Evolutionary conservation across 2,113 vertebrate genomes (phyloP).

Genomic region (Rhizomys pruinosus): DNA sequence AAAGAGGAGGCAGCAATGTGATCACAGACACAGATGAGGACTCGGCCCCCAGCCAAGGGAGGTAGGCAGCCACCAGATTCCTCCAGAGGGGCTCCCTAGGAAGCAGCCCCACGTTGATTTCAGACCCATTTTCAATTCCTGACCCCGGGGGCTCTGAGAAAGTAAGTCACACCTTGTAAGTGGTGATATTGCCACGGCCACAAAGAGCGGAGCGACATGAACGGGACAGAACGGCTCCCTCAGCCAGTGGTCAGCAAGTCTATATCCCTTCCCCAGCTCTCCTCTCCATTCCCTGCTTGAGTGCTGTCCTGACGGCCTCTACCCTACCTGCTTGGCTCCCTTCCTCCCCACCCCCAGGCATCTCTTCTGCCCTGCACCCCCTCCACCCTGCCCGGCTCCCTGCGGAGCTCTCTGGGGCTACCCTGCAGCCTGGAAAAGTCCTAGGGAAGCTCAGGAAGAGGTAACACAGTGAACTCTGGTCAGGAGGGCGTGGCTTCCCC

Average conservation of each 20-base stretch:
- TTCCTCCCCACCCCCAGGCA: background rate
- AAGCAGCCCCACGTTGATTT: background rate
- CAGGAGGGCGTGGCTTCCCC: background rate
- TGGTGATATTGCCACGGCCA: fast-evolving
- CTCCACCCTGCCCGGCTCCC: background rate
- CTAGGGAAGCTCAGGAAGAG: background rate
- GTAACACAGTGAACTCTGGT: background rate
- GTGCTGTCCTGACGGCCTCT: background rate
- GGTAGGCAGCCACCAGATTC: background rate
- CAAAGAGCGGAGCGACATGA: background rate
- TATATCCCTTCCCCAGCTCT: background rate
- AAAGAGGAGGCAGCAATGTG: background rate
- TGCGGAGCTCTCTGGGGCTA: background rate
- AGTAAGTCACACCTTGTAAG: background rate
- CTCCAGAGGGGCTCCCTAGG: background rate
- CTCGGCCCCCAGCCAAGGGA: no score
- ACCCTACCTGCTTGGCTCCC: background rate
- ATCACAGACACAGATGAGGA: background rate
- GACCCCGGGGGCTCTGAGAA: background rate
- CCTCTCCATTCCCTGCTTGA: background rate
- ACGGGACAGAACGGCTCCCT: background rate
- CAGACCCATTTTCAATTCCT: background rate
- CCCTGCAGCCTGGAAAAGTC: background rate
- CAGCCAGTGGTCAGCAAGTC: no score
- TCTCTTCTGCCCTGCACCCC: background rate